Percentiles rank a stretch among this genome's conserved stretches.
phyloP scores from a whole-genome alignment of 2,113 vertebrate genomes.

The Laterallus jamaicensis region DNA sequence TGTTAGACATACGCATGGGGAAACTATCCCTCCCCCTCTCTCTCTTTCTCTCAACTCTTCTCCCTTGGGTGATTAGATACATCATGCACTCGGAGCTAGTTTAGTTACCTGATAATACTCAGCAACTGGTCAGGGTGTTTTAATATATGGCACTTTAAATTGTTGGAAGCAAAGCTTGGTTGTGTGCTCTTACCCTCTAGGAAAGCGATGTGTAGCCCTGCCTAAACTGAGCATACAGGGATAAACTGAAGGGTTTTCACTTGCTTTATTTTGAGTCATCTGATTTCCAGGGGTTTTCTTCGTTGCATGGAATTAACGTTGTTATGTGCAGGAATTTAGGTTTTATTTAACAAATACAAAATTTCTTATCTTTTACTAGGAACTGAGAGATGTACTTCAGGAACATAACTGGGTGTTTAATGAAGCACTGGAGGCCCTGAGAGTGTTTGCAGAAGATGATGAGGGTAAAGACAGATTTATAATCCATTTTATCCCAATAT shows the following conservation, averaged over 20 bases:
- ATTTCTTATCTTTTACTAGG: slow-evolving; percentile 73
- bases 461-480: slow-evolving; percentile 64
- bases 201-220: background rate
- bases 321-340: background rate
- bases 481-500: background rate
- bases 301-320: background rate
- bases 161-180: background rate
- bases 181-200: background rate
- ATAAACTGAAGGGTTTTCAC: background rate
- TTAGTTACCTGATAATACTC: background rate
- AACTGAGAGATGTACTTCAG: slow-evolving; percentile 87
- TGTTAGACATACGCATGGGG: background rate
- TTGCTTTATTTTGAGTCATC: background rate
- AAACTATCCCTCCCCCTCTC: background rate
- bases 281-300: background rate
- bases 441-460: slow-evolving; percentile 83
- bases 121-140: background rate
- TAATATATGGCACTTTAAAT: background rate
- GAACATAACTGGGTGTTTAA: slow-evolving; percentile 91
- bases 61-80: background rate
- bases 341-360: background rate
- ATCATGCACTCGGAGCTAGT: background rate
- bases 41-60: background rate
- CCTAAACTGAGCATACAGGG: background rate
- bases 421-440: slow-evolving; percentile 86